Base-by-base conservation (phyloP, 2,888 invertebrate genomes). In the Schizotus pectinicornis region DNA sequence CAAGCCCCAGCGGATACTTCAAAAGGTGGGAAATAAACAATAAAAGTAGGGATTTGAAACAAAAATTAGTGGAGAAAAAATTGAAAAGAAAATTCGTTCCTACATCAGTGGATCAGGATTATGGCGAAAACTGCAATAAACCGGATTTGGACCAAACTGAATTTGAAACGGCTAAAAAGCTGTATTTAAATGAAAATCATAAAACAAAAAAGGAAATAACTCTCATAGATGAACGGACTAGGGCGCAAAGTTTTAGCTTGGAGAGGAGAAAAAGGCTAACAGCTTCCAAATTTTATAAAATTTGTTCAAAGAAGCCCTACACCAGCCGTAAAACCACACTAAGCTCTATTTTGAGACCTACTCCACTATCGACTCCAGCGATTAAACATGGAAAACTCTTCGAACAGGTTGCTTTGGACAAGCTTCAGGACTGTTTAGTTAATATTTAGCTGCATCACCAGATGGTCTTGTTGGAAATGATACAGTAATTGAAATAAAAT, bases 11-110 rank as follows among this genome's bases (percentile, higher is more conserved):
- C 32, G 32, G 35, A 32, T 53, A 36, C 36, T 31, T 30, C 6
- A 53, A 45, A 46, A 11, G 12, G 7, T 53, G 14, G 36, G 22
- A 30, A 49, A n/a, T 12, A 22, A 39, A 39, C 13, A 2, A 31
- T 30, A 30, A 14, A 31, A 50, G 8, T 38, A 12, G 9, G 32
- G 22, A 37, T 22, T 2, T 37, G 7, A 11, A 13, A 1, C n/a
- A 37, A 7, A 37, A 37, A n/a, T 37, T 37, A 7, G n/a, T n/a
- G n/a, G n/a, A 37, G 9, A 37, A 37, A 37, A 37, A 35, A 9
- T 35, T 7, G 7, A 37, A 13, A 7, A 2, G 9, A 37, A 7
- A 37, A 37, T 37, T 37, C 7, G 11, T 9, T 37, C 11, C 11
- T 12, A 2, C 3, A 7, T 12, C 11, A 37, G 13, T 3, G 11